phyloP scores from a whole-genome alignment of 2,888 invertebrate species.

The Ophion ventricosus region DNA sequence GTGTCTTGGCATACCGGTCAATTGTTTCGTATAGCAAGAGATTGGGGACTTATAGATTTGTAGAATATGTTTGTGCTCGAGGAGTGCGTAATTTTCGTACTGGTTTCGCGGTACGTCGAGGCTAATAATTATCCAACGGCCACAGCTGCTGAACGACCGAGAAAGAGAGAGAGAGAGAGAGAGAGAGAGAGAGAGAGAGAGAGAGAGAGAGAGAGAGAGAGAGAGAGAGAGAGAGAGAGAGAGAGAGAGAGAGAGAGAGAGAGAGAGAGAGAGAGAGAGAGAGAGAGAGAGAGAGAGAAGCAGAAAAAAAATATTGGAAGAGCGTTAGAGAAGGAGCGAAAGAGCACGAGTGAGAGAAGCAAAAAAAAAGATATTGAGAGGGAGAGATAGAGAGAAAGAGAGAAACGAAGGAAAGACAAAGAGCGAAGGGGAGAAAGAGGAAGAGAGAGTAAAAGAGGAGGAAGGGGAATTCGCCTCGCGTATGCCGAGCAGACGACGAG shows the following conservation, averaged over 20 bases:
- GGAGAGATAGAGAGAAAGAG: neutral
- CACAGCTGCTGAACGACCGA: slow-evolving; percentile 48
- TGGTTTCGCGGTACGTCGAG: slow-evolving; percentile 56
- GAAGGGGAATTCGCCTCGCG: slow-evolving; percentile 30
- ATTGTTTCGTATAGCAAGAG: neutral
- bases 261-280: neutral
- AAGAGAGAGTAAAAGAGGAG: neutral
- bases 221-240: too few relatives aligned
- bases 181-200: neutral
- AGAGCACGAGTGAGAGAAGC: neutral
- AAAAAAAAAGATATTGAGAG: neutral
- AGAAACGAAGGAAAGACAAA: slow-evolving; percentile 17
- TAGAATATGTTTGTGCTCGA: neutral
- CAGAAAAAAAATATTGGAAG: neutral
- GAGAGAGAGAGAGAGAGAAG: neutral
- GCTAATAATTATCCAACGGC: slow-evolving; percentile 60
- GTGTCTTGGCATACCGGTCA: too few relatives aligned
- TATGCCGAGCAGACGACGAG: slow-evolving; percentile 51
- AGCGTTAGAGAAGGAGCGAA: neutral
- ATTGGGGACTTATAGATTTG: neutral
- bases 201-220: neutral
- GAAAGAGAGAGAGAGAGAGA: neutral
- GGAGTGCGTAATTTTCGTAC: slow-evolving; percentile 17
- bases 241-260: neutral
- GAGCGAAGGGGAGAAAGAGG: slow-evolving; percentile 1